Evolutionary conservation across 2,113 vertebrate species (phyloP).

Genomic region (Cercocebus atys): DNA sequence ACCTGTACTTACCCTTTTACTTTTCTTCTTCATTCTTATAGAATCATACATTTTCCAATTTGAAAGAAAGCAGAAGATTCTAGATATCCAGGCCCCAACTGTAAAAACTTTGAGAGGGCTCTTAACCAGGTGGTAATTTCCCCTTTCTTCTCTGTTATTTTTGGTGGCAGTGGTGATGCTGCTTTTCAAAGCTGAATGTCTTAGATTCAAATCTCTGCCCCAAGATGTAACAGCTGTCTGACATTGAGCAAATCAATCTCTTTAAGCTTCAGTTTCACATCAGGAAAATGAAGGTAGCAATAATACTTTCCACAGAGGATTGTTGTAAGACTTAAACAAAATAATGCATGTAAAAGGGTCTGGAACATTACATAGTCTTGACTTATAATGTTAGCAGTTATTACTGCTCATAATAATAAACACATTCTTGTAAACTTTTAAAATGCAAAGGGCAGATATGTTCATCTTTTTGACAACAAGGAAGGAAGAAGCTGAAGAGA

Average conservation of each 20-base stretch:
- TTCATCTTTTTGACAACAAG: background rate
- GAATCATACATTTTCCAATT: slow-evolving; percentile 1
- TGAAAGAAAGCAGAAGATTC: background rate
- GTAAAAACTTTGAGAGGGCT: background rate
- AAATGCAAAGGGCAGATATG: background rate
- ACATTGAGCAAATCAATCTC: background rate
- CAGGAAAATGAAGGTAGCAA: background rate
- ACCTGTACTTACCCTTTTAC: background rate
- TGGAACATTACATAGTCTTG: background rate
- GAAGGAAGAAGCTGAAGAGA: background rate
- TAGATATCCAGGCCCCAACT: background rate
- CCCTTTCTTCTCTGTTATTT: background rate
- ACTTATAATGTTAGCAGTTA: background rate
- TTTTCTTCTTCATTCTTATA: background rate
- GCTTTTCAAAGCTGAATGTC: background rate
- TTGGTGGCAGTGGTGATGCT: background rate
- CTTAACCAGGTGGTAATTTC: background rate
- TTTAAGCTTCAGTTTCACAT: background rate
- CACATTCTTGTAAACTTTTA: background rate
- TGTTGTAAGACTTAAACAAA: background rate
- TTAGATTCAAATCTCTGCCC: background rate
- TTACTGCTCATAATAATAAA: background rate
- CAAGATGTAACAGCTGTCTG: background rate
- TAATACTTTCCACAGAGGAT: background rate
- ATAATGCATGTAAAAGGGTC: background rate